A percentile compares a stretch with the other conserved stretches of the same genome.
These are phyloP conservation scores for Cantharis lateralis DNA, from an alignment of 2,888 invertebrate genomes.

Conservation along the genomic window DNA sequence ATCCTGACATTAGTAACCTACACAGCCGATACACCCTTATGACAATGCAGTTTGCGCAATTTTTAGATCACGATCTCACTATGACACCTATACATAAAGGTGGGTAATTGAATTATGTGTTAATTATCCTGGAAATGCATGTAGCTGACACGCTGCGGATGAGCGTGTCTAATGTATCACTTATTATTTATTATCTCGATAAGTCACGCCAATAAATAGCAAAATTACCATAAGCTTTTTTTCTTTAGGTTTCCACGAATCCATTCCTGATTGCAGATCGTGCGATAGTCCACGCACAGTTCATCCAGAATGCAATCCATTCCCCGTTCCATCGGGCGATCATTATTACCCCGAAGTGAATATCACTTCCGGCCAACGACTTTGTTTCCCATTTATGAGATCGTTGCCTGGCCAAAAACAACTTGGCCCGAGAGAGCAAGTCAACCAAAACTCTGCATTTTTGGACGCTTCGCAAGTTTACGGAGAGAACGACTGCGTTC, in stretches of 20 bases:
- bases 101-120: conserved; percentile 58
- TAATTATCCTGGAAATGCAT: not conserved
- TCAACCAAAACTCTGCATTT: conserved; percentile 92
- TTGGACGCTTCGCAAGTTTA: conserved; percentile 87
- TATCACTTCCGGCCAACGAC: conserved; percentile 77
- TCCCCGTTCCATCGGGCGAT: conserved; percentile 86
- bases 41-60: conserved; percentile 95
- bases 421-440: conserved; percentile 87
- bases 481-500: conserved; percentile 85
- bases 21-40: conserved; percentile 87
- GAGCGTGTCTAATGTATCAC: not conserved
- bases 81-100: conserved; percentile 92
- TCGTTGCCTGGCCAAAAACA: conserved; percentile 90
- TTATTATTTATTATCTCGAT: not conserved
- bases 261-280: conserved; percentile 85
- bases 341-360: conserved; percentile 89
- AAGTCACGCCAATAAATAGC: not conserved
- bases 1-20: conserved; percentile 88
- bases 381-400: conserved; percentile 94
- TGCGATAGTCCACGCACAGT: conserved; percentile 88
- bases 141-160: not conserved
- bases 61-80: conserved; percentile 92
- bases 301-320: conserved; percentile 93
- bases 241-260: conserved; percentile 76
- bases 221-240: not conserved